Base-by-base conservation (phyloP, 1,140 invertebrate genomes). In the Steinernema khuongi region DNA sequence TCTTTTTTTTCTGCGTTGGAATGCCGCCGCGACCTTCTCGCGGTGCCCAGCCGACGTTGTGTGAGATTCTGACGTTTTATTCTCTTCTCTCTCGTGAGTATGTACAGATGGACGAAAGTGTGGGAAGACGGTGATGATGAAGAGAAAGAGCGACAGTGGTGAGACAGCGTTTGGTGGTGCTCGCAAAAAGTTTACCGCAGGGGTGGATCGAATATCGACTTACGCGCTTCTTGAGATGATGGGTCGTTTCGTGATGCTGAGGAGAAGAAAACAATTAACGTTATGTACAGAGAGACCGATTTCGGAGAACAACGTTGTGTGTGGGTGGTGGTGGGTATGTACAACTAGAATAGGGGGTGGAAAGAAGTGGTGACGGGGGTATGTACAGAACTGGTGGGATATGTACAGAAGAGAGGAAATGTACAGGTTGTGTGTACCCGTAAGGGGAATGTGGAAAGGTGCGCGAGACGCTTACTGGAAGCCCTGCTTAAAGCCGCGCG, bases 401-500 rank as follows among this genome's bases (percentile, higher is more conserved):
- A 68, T 73, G 72, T 73, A 68, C 43, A 73, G 68, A 22, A 33
- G 22, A 67, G 29, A 29, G 31, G 29, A 29, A 50, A 73, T 22
- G 43, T 31, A 31, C 43, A 73, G 31, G 68, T 66, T 43, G 68
- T 32, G 30, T 30, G 32, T 68, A 73, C 66, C 72, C 36, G 31
- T 30, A 26, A 30, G 72, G 68, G 67, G 29, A 72, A 66, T 44
- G 66, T 66, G 66, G 30, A n/a, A 43, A 19, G 31, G 66, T 43
- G 4, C 60, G 11, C 1, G 50, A 31, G n/a, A 22, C 7, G 28
- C 18, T 70, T 50, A 74, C 30, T 44, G 31, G 68, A 74, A 70
- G 1, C 31, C 66, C 0, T 68, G 70, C 32, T 77, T 81, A 74
- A 68, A 82, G 1, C 80, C 80, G 43, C 72, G 67, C 18, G 78